phyloP scores from a whole-genome alignment of 1,140 invertebrate genomes.

The Steinernema khuongi region DNA sequence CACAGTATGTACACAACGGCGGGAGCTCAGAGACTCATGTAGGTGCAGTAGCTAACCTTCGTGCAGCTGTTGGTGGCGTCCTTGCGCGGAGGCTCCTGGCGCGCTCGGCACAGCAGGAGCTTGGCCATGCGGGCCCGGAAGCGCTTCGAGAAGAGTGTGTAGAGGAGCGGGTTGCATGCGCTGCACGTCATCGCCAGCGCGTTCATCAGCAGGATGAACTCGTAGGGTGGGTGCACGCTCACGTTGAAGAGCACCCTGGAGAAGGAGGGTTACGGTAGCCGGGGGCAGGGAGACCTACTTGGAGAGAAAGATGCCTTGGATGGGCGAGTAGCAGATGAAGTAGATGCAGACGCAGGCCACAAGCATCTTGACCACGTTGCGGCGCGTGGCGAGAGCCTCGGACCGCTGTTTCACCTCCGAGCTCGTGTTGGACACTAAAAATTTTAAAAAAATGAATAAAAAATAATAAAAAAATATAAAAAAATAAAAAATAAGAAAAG shows the following conservation, averaged over 20 bases:
- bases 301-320: slow-evolving; percentile 54
- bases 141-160: slow-evolving; percentile 54
- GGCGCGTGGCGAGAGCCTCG: slow-evolving; percentile 45
- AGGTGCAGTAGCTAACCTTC: slow-evolving; percentile 17
- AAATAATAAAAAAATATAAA: neutral
- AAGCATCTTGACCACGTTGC: slow-evolving; percentile 57
- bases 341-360: slow-evolving; percentile 57
- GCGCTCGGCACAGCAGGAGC: slow-evolving; percentile 8
- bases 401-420: slow-evolving; percentile 24
- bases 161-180: slow-evolving; percentile 56
- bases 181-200: slow-evolving; percentile 53
- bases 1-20: neutral
- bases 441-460: neutral
- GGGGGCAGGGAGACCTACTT: slow-evolving; percentile 38
- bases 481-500: neutral
- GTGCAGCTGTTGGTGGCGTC: slow-evolving; percentile 23
- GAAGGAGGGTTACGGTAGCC: slow-evolving; percentile 17
- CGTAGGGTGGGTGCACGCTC: slow-evolving; percentile 46
- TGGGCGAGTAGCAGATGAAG: slow-evolving; percentile 58
- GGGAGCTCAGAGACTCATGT: neutral
- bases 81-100: neutral
- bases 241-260: slow-evolving; percentile 42
- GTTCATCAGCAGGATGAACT: slow-evolving; percentile 52
- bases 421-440: slow-evolving; percentile 25
- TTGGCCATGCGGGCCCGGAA: slow-evolving; percentile 43